Base-by-base conservation (phyloP, 1,140 invertebrate genomes). In the Dolichoris vasculosae region DNA sequence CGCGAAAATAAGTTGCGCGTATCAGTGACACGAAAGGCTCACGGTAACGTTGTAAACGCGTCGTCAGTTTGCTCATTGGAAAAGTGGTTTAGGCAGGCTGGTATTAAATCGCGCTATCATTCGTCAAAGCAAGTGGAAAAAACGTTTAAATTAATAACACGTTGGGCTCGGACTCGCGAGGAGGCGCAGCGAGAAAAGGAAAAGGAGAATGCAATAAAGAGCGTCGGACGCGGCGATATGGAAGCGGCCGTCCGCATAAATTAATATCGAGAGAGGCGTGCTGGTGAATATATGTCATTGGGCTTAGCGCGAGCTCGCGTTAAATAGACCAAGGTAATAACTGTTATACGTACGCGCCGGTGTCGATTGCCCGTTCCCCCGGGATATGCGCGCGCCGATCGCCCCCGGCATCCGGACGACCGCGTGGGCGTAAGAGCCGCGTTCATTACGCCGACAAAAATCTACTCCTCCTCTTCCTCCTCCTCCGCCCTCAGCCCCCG, bases 271-370 rank as follows among this genome's bases (percentile, higher is more conserved):
- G 55, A 55, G 51, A 55, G 51, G 51, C 51, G 51, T 55, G 6
- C 51, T 55, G 51, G 51, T 17, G 55, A 59, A 59, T 59, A 59
- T 59, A 59, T 59, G 55, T 59, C 55, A 59, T 59, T 59, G 55
- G 55, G 55, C 55, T 59, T 59, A 6, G 55, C 55, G 48, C 23
- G 55, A 23, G 23, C 55, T 2, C 55, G 55, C 55, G 55, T 26
- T 59, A 59, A 71, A 71, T 71, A 43, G 69, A 20, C 69, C 69
- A 59, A 59, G 55, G 55, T 26, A 59, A 59, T 59, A 59, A 59
- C 55, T 26, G 55, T 26, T 59, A 26, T 43, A 43, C 23, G 15
- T 15, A 32, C 20, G 9, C 7, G 32, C 2, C 30, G n/a, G 11
- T 38, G 67, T 35, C 30, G 67, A 71, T 26, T 23, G 69, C 35